phyloP scores from a whole-genome alignment of 2,797 vertebrate genomes.

The Hyperoplus immaculatus region DNA sequence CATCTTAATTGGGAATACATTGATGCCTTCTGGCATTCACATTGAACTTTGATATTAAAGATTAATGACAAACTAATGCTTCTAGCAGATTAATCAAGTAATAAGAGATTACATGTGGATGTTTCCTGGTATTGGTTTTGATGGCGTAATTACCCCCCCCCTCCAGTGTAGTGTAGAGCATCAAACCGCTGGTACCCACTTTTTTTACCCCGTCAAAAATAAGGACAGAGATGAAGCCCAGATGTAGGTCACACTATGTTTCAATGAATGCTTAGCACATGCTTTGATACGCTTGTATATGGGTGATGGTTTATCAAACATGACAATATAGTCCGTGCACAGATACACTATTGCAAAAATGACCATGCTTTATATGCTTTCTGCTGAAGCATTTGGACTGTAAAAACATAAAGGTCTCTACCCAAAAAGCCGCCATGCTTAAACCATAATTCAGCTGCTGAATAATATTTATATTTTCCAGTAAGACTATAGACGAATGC shows the following conservation, averaged over 20 bases:
- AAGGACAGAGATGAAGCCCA: conserved; percentile 15
- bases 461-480: not conserved
- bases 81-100: conserved; percentile 69
- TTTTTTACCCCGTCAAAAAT: conserved; percentile 25
- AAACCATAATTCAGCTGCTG: not conserved
- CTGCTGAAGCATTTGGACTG: not conserved
- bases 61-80: conserved; percentile 73
- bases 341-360: too few relatives aligned
- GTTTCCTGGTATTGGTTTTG: conserved; percentile 50
- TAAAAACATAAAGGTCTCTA: not conserved
- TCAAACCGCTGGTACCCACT: conserved; percentile 22
- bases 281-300: not conserved
- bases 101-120: conserved; percentile 60
- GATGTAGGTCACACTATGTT: conserved; percentile 25
- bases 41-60: conserved; percentile 65
- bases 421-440: conserved; percentile 5
- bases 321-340: not conserved
- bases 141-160: conserved; percentile 46
- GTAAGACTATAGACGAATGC: not conserved
- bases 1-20: conserved; percentile 64
- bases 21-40: conserved; percentile 60
- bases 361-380: not conserved
- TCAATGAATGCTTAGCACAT: conserved; percentile 18
- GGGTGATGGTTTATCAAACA: not conserved
- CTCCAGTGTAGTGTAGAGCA: conserved; percentile 9